Conservation (phyloP, 1,140 invertebrate genomes). For the Caenorhabditis brenneri region DNA sequence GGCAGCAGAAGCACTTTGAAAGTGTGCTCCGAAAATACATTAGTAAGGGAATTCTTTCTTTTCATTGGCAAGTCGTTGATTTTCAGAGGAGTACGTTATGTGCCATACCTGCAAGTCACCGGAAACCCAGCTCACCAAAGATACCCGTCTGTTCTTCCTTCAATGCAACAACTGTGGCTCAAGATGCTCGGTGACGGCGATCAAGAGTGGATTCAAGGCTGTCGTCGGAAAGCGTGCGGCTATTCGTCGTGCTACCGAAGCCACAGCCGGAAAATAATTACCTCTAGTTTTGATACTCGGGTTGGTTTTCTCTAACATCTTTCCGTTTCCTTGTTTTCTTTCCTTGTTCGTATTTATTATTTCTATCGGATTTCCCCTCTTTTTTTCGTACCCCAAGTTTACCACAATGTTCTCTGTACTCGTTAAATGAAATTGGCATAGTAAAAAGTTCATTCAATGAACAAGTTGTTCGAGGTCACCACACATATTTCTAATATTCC, state of each 20-base stretch:
- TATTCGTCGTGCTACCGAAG: conserved; percentile 80
- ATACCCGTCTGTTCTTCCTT: conserved; percentile 96
- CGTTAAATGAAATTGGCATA: neutral
- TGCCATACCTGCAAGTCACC: conserved; percentile 99
- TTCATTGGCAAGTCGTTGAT: neutral
- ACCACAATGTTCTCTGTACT: neutral
- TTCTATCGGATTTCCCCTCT: neutral
- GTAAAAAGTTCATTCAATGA: neutral
- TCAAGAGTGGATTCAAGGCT: conserved; percentile 99
- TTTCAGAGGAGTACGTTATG: conserved; percentile 90
- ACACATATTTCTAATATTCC: too few species aligned
- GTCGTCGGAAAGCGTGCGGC: conserved; percentile 97
- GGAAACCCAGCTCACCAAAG: conserved; percentile 97
- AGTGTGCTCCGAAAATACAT: conserved; percentile 93
- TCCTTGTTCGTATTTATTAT: neutral
- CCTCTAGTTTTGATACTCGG: neutral
- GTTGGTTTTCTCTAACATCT: neutral
- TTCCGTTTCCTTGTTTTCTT: neutral
- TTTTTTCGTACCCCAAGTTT: neutral
- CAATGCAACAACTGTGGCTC: conserved; percentile 99
- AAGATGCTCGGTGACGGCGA: conserved; percentile 96
- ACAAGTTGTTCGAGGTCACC: too few species aligned
- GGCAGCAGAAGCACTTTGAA: conserved; percentile 99
- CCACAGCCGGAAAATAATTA: conserved; percentile 63
- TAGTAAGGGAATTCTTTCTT: conserved; percentile 74